Evolutionary conservation across 2,113 vertebrate genomes (phyloP).

Genomic region (Euleptes europaea): DNA sequence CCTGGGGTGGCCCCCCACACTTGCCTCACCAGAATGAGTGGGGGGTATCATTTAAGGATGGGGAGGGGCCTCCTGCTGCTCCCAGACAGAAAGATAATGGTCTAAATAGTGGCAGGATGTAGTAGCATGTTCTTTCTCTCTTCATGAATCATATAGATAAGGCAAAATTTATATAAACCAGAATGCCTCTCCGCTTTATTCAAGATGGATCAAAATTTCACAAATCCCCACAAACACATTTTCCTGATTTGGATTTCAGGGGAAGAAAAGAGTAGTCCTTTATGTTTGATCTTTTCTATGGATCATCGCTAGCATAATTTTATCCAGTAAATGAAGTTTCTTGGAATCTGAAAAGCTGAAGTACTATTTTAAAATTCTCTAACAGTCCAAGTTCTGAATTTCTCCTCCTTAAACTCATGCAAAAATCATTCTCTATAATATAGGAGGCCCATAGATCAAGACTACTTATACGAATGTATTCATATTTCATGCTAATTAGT

Average conservation of each 20-base stretch:
- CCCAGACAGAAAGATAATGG: neutral
- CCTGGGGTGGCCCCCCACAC: no score
- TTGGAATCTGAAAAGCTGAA: slow-evolving; percentile 49
- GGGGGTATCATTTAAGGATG: no score
- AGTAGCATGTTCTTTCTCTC: neutral
- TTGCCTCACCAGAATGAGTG: no score
- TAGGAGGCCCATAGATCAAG: slow-evolving; percentile 74
- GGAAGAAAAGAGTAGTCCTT: slow-evolving; percentile 4
- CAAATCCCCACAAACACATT: neutral
- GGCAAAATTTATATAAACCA: neutral
- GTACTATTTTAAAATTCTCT: slow-evolving; percentile 60
- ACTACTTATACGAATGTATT: slow-evolving; percentile 70
- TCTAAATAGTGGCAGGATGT: neutral
- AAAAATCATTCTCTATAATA: slow-evolving; percentile 68
- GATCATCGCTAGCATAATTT: slow-evolving; percentile 23
- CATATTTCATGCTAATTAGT: slow-evolving; percentile 83
- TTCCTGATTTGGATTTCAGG: neutral
- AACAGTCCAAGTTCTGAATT: slow-evolving; percentile 58
- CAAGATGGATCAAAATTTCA: neutral
- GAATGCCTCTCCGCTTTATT: neutral
- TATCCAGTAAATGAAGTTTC: slow-evolving; percentile 25
- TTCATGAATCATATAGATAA: neutral
- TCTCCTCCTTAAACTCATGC: slow-evolving; percentile 61
- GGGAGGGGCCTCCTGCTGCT: neutral
- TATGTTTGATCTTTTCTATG: slow-evolving; percentile 45